Base-by-base conservation (phyloP, 35 echinoderm and acorn worm species). In the Ophiothrix spiculata region DNA sequence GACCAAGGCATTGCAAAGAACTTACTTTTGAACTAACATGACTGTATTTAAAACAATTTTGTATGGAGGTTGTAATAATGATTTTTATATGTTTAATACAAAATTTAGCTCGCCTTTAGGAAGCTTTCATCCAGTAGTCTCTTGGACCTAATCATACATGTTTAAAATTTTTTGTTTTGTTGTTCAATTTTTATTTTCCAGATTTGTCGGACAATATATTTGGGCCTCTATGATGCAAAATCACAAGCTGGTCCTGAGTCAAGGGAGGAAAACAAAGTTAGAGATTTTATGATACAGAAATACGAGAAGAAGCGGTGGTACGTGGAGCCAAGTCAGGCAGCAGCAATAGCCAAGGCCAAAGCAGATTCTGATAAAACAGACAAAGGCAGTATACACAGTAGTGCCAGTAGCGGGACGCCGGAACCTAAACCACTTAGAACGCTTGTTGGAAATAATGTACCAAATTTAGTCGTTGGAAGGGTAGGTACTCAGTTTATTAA, bases 301-400 rank as follows among this genome's bases (percentile, higher is more conserved):
- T 93, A 93, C n/a, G 92, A 93, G 75, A 89, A 83, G 56, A 93
- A 93, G 79, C 41, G 87, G 39, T 93, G 92, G 92, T 93, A 93
- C 63, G 78, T 93, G 1, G 75, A 83, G 32, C 87, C 92, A 15
- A 85, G 86, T 46, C 92, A 93, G 38, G 92, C 60, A n/a, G 60
- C 60, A 10, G 60, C 60, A 49, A 28, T 69, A 69, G 60, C 60
- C 60, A 69, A 69, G 1, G 60, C 60, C 6, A 69, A 69, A n/a
- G 60, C 60, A 69, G 60, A 69, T n/a, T 25, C 60, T 25, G 60
- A 69, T 28, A 69, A 69, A 25, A 10, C 60, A 15, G 60, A 69
- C 29, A 49, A 69, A 69, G 60, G 60, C 4, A 69, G 60, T 69
- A 28, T 69, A 69, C 8, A 69, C 60, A 69, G 60, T 69, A 69